Evolutionary conservation across 2,888 invertebrate species (phyloP), one percentile per base, ranked within the genome.

Genomic region (Noctua janthe): DNA sequence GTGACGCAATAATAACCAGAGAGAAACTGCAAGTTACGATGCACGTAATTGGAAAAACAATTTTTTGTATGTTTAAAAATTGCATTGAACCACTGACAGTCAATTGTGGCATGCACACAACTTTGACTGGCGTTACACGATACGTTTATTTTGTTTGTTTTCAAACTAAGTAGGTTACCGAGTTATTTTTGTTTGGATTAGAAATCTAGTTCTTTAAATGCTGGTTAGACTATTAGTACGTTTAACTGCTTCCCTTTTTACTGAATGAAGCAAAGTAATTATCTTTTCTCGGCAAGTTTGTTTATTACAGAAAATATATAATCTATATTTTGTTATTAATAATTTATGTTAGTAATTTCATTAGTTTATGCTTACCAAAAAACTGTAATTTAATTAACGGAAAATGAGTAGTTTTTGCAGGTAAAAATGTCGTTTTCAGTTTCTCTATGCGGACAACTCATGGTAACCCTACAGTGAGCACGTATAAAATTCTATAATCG

Each of bases 401-500:
- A 59, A 59, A 59, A 54, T 54, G 10, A n/a, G 11, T n/a, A n/a
- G 13, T 0, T 59, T 59, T 13, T n/a, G 1, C 59, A n/a, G 59
- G 1, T n/a, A 11, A 43, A 43, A 23, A 2, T 7, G 11, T 7
- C 0, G 2, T 20, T n/a, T 78, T 35, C 4, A 4, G 17, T 71
- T 49, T 56, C 5, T 11, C 3, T 15, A 6, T 47, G 13, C 7
- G 13, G 2, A 66, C 13, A 56, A 76, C 73, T 76, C 75, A 87
- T 90, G 89, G 89, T 78, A 67, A 69, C 83, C 47, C 76, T 86
- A 86, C 29, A 29, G 29, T 0, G 29, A 64, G 67, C 23, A n/a
- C 29, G 86, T 88, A 88, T 91, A 91, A 91, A 90, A 91, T 91
- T 91, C 90, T 90, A 91, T 90, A 91, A 92, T 91, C 81, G 85